Evolutionary conservation across 2,888 invertebrate species (phyloP).

Genomic region (Stenchaetothrips biformis): DNA sequence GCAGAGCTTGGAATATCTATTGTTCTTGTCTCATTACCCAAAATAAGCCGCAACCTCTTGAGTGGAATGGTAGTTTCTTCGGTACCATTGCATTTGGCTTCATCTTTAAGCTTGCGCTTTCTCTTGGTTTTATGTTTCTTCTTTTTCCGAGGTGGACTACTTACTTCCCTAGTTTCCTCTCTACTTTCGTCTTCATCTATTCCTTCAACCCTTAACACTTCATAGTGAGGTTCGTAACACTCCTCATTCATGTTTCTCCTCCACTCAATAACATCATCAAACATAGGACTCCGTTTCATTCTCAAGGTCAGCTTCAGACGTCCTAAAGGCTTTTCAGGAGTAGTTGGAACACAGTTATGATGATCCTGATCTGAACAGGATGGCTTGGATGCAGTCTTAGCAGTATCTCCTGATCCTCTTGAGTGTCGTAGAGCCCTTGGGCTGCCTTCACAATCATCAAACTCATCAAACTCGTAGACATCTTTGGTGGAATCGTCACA

Average conservation of each 20-base stretch:
- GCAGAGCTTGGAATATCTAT: conserved; percentile 66
- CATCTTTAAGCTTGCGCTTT: conserved; percentile 31
- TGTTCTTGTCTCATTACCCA: conserved; percentile 83
- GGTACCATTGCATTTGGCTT: conserved; percentile 23
- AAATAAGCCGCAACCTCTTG: conserved; percentile 80
- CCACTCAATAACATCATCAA: conserved; percentile 80
- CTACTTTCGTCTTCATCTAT: conserved; percentile 49
- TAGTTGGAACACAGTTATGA: neutral
- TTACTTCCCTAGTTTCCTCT: conserved; percentile 31
- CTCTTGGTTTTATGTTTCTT: conserved; percentile 55
- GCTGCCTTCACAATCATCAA: conserved; percentile 45
- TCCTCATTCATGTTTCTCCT: conserved; percentile 64
- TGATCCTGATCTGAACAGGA: neutral
- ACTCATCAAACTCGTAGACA: conserved; percentile 53
- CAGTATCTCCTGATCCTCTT: conserved; percentile 37
- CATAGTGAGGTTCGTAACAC: conserved; percentile 70
- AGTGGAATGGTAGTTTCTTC: conserved; percentile 49
- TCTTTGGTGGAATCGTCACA: conserved; percentile 43
- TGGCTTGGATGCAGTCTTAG: neutral
- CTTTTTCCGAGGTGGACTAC: conserved; percentile 51
- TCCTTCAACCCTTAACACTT: conserved; percentile 76
- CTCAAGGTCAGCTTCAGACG: conserved; percentile 60
- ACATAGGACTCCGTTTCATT: conserved; percentile 79
- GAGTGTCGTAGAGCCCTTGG: conserved; percentile 39
- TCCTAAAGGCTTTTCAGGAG: conserved; percentile 26